Base-by-base conservation (phyloP, 2,797 vertebrate species). In the Balearica regulorum region DNA sequence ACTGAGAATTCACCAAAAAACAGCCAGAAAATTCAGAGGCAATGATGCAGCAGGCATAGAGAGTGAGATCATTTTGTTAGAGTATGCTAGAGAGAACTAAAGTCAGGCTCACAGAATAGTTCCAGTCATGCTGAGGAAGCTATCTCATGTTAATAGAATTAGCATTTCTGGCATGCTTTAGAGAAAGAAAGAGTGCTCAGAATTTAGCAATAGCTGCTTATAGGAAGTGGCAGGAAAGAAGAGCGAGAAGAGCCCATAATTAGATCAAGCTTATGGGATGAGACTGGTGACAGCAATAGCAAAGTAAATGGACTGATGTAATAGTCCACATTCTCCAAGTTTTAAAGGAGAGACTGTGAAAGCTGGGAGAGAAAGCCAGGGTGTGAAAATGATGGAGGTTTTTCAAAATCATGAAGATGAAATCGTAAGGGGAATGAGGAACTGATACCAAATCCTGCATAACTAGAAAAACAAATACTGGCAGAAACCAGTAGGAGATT, bases 341-440 rank as follows among this genome's bases (percentile, higher is more conserved):
- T 71, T 71, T 58, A 58, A 72, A 85, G n/a, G 9, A 77, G 13
- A 73, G 11, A 55, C 11, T 43, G 46, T 57, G 20, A 68, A 43
- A 70, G 39, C 8, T 62, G 18, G 4, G 3, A 75, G 16, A 41
- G 15, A 16, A 84, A 7, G 21, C 26, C 10, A 1, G 29, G 2
- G 1, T 44, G 3, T 64, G 37, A 83, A 93, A 83, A 58, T 2
- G 0, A 58, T 1, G 2, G 19, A 54, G 11, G 3, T 35, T 83
- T 81, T 68, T 68, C 60, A 62, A 64, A 78, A 75, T 55, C 5
- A 9, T 3, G 3, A 35, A 44, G 13, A 22, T 10, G 29, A 75
- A 46, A 65, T 83, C 9, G 2, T 46, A 58, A 72, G 29, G 16
- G 6, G 21, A 89, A 91, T 10, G 9, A 79, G 70, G 16, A 94